These are phyloP conservation scores for Cepaea hortensis DNA, from an alignment of 2,888 invertebrate species.

Conservation along the genomic window DNA sequence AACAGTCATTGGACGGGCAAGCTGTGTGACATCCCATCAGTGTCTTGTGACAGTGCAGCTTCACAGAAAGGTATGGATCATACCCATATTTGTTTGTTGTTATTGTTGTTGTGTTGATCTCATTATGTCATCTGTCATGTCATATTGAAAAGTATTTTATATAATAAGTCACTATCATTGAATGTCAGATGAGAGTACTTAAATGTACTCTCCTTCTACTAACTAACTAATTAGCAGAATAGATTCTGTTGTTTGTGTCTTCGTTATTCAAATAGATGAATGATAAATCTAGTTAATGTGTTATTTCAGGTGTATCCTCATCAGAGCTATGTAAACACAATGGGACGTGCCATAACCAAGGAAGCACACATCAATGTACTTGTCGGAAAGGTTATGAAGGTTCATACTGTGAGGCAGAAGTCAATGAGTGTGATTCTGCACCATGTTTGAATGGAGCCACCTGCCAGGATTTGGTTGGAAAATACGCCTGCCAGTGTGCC, in stretches of 20 bases:
- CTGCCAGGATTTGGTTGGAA: conserved; percentile 81
- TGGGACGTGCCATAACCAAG: conserved; percentile 88
- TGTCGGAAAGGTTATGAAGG: conserved; percentile 93
- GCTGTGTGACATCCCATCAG: conserved; percentile 95
- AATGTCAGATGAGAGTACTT: no score
- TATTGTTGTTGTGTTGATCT: no score
- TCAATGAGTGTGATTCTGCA: conserved; percentile 83
- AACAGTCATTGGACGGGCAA: conserved; percentile 79
- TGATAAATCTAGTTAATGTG: not conserved
- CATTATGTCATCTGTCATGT: no score
- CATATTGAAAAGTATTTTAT: no score
- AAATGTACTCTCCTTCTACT: no score
- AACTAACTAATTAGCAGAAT: no score
- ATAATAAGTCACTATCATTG: no score
- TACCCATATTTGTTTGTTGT: no score
- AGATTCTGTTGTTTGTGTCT: no score
- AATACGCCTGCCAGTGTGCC: conserved; percentile 63
- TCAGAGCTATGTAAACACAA: conserved; percentile 92
- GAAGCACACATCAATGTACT: conserved; percentile 91
- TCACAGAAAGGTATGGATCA: conserved; percentile 66
- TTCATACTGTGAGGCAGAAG: conserved; percentile 93
- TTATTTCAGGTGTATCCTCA: conserved; percentile 79
- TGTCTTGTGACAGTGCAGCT: conserved; percentile 77
- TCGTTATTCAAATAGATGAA: no score
- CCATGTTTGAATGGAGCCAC: conserved; percentile 87